Percentiles rank a stretch among this genome's conserved stretches.
Evolutionary conservation across 2,888 invertebrate genomes (phyloP).

Genomic region (Caenorhabditis uteleia): DNA sequence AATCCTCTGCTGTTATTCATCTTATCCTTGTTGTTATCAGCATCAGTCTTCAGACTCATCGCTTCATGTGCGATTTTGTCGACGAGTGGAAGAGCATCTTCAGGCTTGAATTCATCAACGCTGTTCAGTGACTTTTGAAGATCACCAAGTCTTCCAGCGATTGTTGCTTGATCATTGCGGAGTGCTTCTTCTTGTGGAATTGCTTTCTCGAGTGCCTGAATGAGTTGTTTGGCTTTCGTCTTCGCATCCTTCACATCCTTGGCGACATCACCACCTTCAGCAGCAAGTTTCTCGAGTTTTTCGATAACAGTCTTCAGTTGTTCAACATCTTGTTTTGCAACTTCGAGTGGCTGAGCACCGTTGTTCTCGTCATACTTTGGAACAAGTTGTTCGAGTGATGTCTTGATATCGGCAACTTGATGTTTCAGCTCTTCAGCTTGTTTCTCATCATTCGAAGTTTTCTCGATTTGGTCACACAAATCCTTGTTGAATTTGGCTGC

Average conservation of each 20-base stretch:
- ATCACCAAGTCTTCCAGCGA: neutral
- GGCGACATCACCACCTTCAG: conserved; percentile 3
- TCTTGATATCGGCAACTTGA: conserved; percentile 5
- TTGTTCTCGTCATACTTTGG: conserved; percentile 10
- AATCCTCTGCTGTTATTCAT: conserved; percentile 5
- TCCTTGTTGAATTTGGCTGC: conserved; percentile 7
- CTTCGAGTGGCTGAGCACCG: conserved; percentile 10
- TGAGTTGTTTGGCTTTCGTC: conserved; percentile 16
- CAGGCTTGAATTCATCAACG: conserved; percentile 1
- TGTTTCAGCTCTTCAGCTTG: conserved; percentile 4
- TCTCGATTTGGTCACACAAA: conserved; percentile 8
- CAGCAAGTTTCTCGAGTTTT: neutral
- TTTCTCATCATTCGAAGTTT: conserved; percentile 22
- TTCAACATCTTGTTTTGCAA: conserved; percentile 9
- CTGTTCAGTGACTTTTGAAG: neutral
- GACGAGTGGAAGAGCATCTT: conserved; percentile 10
- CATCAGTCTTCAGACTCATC: conserved; percentile 6
- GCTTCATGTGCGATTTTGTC: conserved; percentile 22
- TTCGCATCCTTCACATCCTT: conserved; percentile 17
- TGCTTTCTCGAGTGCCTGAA: conserved; percentile 2
- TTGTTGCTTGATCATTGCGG: conserved; percentile 3
- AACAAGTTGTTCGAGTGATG: conserved; percentile 14
- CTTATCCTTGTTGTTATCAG: conserved; percentile 10
- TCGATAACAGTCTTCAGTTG: conserved; percentile 6
- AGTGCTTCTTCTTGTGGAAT: conserved; percentile 10